A percentile compares a stretch with the other conserved stretches of the same genome.
Evolutionary conservation across 2,113 vertebrate genomes (phyloP).

Genomic region (Copsychus sechellarum): DNA sequence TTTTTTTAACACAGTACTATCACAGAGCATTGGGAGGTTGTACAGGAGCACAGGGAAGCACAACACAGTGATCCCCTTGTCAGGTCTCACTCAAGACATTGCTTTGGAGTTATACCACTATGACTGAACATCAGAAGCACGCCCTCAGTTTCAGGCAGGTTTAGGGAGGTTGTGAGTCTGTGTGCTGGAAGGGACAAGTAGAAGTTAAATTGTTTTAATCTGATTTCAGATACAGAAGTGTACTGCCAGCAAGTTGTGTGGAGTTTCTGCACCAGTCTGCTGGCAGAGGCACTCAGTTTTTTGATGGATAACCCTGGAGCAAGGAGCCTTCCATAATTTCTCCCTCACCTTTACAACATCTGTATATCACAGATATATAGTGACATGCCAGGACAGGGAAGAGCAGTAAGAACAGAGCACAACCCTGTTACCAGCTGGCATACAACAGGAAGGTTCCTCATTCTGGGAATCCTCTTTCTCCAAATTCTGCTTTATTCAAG

Average conservation of each 20-base stretch:
- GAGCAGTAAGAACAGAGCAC: not conserved
- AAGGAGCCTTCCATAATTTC: not conserved
- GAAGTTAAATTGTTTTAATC: not conserved
- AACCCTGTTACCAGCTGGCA: not conserved
- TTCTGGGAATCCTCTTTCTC: not conserved
- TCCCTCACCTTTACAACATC: not conserved
- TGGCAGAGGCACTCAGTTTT: not conserved
- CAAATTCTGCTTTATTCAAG: not conserved
- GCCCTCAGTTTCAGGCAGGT: not conserved
- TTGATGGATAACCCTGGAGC: not conserved
- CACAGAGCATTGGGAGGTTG: not conserved
- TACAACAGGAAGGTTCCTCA: not conserved
- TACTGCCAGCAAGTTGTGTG: not conserved
- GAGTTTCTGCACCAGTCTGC: not conserved
- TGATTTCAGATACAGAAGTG: not conserved
- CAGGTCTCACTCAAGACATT: not conserved
- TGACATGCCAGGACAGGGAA: accelerated
- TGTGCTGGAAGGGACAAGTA: not conserved
- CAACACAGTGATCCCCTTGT: not conserved
- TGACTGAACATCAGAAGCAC: not conserved
- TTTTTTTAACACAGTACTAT: not conserved
- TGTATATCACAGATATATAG: not conserved
- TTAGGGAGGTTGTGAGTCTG: not conserved
- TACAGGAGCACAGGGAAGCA: accelerated
- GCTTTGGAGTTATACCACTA: not conserved